A percentile compares a stretch with the other conserved stretches of the same genome.
These are phyloP conservation scores for Trogon melanurus DNA, from an alignment of 2,113 vertebrate genomes.

Conservation along the genomic window DNA sequence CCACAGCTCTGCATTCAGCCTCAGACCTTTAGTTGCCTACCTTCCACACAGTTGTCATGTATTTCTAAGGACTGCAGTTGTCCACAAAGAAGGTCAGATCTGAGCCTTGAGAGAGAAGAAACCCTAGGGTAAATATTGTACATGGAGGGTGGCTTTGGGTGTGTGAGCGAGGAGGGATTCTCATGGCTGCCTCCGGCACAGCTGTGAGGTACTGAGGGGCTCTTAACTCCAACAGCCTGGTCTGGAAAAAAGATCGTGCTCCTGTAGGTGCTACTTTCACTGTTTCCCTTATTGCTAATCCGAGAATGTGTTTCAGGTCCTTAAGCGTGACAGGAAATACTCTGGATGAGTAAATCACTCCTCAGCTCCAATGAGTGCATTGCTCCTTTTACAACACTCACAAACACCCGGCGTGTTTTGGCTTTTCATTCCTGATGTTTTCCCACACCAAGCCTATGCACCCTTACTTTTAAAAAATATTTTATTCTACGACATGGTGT, in stretches of 20 bases:
- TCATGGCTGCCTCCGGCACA: not conserved
- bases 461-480: not conserved
- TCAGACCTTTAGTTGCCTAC: not conserved
- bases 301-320: not conserved
- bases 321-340: not conserved
- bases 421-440: constrained; percentile 32
- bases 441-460: not conserved
- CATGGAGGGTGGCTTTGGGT: not conserved
- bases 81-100: not conserved
- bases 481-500: not conserved
- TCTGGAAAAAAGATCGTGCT: not conserved
- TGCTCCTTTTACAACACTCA: not conserved
- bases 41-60: not conserved
- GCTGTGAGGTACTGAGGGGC: not conserved
- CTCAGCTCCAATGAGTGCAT: not conserved
- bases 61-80: not conserved
- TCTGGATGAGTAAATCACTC: not conserved
- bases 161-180: not conserved
- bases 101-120: not conserved
- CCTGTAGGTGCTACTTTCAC: not conserved
- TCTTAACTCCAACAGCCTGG: not conserved
- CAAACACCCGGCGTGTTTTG: not conserved
- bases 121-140: not conserved
- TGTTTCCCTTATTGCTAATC: not conserved
- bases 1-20: accelerated